phyloP scores from a whole-genome alignment of 2,888 invertebrate species.

The Allacma fusca region DNA sequence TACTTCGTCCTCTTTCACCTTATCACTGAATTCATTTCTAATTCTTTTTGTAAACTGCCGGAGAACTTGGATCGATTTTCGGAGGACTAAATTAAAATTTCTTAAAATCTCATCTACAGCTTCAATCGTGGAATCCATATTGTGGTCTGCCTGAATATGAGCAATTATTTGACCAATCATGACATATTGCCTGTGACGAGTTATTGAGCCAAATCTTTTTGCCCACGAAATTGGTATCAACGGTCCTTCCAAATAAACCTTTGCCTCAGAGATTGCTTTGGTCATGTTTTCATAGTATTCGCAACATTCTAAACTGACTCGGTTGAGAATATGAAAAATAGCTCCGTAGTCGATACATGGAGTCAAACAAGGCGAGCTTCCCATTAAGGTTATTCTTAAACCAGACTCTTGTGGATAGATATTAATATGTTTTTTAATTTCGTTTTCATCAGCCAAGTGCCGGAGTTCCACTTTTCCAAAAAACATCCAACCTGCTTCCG shows the following conservation, averaged over 20 bases:
- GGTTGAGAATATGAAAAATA: constrained; percentile 23
- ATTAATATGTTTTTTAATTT: constrained; percentile 2
- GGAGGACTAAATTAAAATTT: constrained; percentile 22
- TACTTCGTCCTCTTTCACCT: too few species aligned
- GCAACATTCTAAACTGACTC: constrained; percentile 18
- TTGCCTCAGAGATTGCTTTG: not conserved
- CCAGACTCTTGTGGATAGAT: constrained; percentile 15
- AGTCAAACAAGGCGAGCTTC: not conserved
- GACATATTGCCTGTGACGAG: not conserved
- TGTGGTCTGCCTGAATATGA: constrained; percentile 32
- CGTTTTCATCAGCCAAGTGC: not conserved
- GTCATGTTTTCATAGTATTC: constrained; percentile 21
- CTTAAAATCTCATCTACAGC: constrained; percentile 27
- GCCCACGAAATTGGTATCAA: constrained; percentile 2
- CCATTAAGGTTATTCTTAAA: constrained; percentile 13
- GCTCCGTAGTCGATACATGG: constrained; percentile 31
- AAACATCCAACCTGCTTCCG: constrained; percentile 34
- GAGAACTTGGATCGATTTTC: not conserved
- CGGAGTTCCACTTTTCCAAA: constrained; percentile 21
- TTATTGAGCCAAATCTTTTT: constrained; percentile 11
- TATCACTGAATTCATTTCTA: too few species aligned
- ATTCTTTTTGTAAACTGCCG: constrained; percentile 16
- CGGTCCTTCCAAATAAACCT: constrained; percentile 8
- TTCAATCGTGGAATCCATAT: constrained; percentile 19
- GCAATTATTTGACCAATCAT: constrained; percentile 21